A percentile compares a stretch with the other conserved stretches of the same genome.
Evolutionary conservation across 92 coral and sea anemone species (phyloP).

Genomic region (Plumapathes pennacea): DNA sequence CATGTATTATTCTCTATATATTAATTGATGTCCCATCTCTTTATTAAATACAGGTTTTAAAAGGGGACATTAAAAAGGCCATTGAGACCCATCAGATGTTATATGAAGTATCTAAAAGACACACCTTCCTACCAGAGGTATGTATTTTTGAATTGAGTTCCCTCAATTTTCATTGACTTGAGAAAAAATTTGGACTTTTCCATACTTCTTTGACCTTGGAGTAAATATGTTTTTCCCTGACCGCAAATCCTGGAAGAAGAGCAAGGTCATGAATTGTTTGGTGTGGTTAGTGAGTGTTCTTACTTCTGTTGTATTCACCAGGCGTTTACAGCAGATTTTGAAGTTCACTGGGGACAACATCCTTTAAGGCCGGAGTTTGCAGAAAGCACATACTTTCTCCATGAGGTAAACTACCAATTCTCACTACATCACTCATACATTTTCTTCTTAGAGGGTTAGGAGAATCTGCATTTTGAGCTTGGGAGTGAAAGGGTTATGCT

Average conservation of each 20-base stretch:
- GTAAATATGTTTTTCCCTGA: no score
- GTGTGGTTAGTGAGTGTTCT: not conserved
- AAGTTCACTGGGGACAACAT: conserved; percentile 99
- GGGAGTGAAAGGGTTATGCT: no score
- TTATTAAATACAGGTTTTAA: conserved; percentile 65
- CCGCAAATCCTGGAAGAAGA: no score
- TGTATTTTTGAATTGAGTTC: no score
- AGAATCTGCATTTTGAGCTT: no score
- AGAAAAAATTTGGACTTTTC: no score
- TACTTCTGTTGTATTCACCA: conserved; percentile 5
- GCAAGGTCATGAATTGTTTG: no score
- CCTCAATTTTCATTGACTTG: no score
- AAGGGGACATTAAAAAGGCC: conserved; percentile 94
- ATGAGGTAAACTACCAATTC: conserved; percentile 56
- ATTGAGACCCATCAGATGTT: conserved; percentile 95
- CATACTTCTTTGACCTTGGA: no score
- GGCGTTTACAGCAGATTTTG: conserved; percentile 98
- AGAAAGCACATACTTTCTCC: conserved; percentile 93
- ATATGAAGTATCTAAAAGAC: conserved; percentile 93
- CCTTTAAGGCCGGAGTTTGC: conserved; percentile 93
- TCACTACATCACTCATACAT: no score
- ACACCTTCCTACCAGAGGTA: conserved; percentile 98
- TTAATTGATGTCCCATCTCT: not conserved
- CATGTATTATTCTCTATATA: not conserved
- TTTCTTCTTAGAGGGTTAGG: no score